Conservation (phyloP, 1,140 invertebrate genomes). For the Scaptomyza hsui region DNA sequence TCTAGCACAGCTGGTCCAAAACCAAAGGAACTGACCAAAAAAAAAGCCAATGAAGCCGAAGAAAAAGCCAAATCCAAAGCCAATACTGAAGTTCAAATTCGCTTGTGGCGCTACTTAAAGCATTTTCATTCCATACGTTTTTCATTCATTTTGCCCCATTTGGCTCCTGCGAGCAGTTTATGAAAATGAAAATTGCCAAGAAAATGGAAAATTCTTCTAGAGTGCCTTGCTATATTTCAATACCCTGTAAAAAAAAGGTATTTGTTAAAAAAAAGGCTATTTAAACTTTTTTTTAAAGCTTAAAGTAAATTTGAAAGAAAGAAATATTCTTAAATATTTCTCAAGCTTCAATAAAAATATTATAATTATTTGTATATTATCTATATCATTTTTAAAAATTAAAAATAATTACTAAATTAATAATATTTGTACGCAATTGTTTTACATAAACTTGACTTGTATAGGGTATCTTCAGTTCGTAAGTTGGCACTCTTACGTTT, state of each 20-base stretch:
- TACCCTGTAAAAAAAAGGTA: neutral
- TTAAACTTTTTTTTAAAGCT: no score
- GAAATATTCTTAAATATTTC: no score
- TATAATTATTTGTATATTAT: no score
- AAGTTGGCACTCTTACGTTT: conserved; percentile 2
- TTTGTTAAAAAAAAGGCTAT: no score
- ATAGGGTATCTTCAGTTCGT: conserved; percentile 5
- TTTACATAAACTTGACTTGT: neutral
- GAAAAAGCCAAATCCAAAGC: neutral
- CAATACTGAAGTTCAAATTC: conserved; percentile 8
- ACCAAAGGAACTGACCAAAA: neutral
- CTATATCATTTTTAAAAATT: no score
- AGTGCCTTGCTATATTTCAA: neutral
- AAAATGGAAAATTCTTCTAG: conserved; percentile 56
- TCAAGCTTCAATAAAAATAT: no score
- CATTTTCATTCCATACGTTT: conserved; percentile 57
- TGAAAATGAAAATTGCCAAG: conserved; percentile 72
- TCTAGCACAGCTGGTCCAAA: neutral
- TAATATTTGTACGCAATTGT: no score
- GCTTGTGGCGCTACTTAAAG: conserved; percentile 53
- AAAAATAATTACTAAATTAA: no score
- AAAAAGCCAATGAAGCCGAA: neutral
- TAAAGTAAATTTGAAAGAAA: no score
- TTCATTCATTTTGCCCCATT: conserved; percentile 53
- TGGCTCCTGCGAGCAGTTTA: conserved; percentile 50